Base-by-base conservation (phyloP, 2,113 vertebrate species). In the Oncorhynchus mykiss region DNA sequence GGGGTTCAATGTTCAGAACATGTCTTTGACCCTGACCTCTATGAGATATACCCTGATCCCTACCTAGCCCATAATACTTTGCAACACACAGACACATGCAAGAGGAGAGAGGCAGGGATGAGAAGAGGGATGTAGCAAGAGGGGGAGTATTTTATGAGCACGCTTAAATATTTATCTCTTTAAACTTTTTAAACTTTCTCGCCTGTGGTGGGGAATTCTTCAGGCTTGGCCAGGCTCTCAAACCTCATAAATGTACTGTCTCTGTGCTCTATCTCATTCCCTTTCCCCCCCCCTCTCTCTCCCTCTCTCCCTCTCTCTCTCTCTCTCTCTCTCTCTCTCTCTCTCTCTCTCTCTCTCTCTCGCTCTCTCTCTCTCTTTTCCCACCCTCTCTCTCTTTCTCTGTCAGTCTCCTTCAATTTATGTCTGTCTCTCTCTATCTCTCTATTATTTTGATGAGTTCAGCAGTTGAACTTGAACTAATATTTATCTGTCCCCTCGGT, bases 371-470 rank as follows among this genome's bases (percentile, higher is more conserved):
- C 49, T 66, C 57, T 54, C 54, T 76, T 22, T 64, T 67, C 45
- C 29, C 22, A 20, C 34, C 49, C 39, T 20, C 27, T 54, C 31
- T 25, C 27, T 59, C 25, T 69, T 49, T 84, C 79, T 79, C 65
- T 84, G 64, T 59, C 71, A 78, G 84, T 82, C 81, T 74, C 67
- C 79, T 14, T 73, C 49, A 77, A 74, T 62, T 22, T 60, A n/a
- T 64, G 27, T 45, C 29, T 66, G 7, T 67, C 76, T 80, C 70
- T 60, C 22, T 70, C 45, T 31, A 5, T 22, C 27, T 67, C 12
- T 27, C 24, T 88, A 88, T 88, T 88, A 84, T 88, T 91, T 91
- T 91, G 90, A 92, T 87, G 83, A 91, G 88, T 79, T 88, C 84
- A 86, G 88, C 85, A 90, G 86, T 76, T 84, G 60, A 85, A 79